Base-by-base conservation (phyloP, 2,113 vertebrate species). In the Sphaerodactylus townsendi region DNA sequence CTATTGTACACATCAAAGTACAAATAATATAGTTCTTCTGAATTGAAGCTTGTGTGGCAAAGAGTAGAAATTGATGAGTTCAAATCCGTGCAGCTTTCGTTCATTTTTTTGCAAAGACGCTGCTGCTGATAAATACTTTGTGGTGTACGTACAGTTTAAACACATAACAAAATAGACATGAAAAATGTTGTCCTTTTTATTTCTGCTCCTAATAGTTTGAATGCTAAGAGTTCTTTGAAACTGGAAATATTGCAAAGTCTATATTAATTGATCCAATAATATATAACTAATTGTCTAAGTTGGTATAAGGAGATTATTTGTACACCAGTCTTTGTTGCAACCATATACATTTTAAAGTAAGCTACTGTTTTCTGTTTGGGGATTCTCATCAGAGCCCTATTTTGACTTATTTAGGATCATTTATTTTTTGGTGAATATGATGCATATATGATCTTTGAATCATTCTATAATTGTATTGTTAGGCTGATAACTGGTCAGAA, bases 21-120 rank as follows among this genome's bases (percentile, higher is more conserved):
- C 37, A 78, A 77, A 77, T 30, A 59, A 77, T 78, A 84, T 70
- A 10, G 30, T 77, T 59, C 41, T 70, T 69, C 65, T 83, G 46
- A 69, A 30, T 66, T 35, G 50, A 59, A 59, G 65, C 37, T 19
- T 23, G 5, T 44, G 19, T 56, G 74, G 28, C 59, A 14, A 30
- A 25, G 30, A 70, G 23, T 77, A 30, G 48, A 68, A 83, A 78
- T 17, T 17, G 50, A 70, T 71, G 30, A 70, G 39, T 84, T 9
- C 79, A 71, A 39, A 77, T 84, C 39, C 68, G n/a, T 15, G 28
- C 15, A 44, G 50, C 15, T n/a, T n/a, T 81, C 17, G 44, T 72
- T 19, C 44, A 69, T 62, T 59, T 64, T 64, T 28, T n/a, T 81
- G 4, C 10, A 64, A 50, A 44, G 65, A 41, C 73, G 19, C 17